A percentile compares a stretch with the other conserved stretches of the same genome.
These are phyloP conservation scores for Orgyia antiqua DNA, from an alignment of 2,888 invertebrate species.

Conservation along the genomic window DNA sequence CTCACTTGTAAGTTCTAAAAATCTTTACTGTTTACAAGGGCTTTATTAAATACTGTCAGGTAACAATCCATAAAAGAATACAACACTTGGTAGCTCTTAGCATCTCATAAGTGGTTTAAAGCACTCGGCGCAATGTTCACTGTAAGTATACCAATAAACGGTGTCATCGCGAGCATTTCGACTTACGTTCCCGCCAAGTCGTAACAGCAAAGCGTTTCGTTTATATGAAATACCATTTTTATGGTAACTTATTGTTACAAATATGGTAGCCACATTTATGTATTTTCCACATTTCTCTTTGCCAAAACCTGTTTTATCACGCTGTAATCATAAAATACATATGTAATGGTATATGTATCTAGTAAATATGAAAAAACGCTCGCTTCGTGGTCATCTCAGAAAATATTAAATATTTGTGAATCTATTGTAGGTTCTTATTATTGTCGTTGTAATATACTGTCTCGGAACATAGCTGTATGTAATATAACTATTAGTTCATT, in stretches of 20 bases:
- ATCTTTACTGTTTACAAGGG: too few species aligned
- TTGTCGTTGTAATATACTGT: too few species aligned
- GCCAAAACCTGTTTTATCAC: slow-evolving; percentile 38
- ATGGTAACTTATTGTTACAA: slow-evolving; percentile 61
- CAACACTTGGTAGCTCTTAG: slow-evolving; percentile 5
- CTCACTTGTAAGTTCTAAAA: too few species aligned
- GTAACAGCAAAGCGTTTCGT: slow-evolving; percentile 57
- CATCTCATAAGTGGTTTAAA: slow-evolving; percentile 30
- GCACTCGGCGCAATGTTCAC: slow-evolving; percentile 29
- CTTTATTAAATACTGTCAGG: slow-evolving; percentile 2
- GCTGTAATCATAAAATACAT: slow-evolving; percentile 39
- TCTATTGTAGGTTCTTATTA: too few species aligned
- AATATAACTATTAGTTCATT: too few species aligned
- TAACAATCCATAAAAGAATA: slow-evolving; percentile 4
- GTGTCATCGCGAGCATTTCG: slow-evolving; percentile 48
- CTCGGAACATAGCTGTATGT: too few species aligned
- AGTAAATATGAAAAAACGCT: slow-evolving; percentile 23
- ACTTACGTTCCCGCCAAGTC: slow-evolving; percentile 58
- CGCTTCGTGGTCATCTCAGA: slow-evolving; percentile 15
- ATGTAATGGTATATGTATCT: slow-evolving; percentile 30
- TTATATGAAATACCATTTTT: slow-evolving; percentile 63
- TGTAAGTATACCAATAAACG: slow-evolving; percentile 59
- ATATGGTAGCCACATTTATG: slow-evolving; percentile 50
- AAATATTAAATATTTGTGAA: too few species aligned
- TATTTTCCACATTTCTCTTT: slow-evolving; percentile 38